A percentile compares a stretch with the other conserved stretches of the same genome.
Evolutionary conservation across 2,113 vertebrate species (phyloP).

Genomic region (Cyprinodon variegatus): DNA sequence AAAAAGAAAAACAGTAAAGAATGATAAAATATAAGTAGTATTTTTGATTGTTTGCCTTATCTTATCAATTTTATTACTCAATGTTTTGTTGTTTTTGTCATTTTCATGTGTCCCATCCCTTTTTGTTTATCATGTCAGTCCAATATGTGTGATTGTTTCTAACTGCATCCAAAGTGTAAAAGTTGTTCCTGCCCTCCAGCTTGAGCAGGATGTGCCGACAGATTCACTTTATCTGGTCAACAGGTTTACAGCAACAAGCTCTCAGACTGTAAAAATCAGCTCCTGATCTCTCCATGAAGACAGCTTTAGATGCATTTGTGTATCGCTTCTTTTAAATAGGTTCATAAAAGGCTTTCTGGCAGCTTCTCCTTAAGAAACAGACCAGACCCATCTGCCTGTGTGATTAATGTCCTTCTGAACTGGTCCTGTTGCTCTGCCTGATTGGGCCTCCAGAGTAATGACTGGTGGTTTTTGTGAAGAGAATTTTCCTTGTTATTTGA

Average conservation of each 20-base stretch:
- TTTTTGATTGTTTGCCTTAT: no score
- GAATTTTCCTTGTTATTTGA: conserved; percentile 64
- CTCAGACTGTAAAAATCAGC: neutral
- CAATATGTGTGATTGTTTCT: neutral
- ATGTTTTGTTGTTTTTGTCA: no score
- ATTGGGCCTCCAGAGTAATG: conserved; percentile 51
- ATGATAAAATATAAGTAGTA: no score
- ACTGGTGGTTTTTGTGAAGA: conserved; percentile 47
- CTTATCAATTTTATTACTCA: no score
- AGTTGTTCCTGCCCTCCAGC: neutral
- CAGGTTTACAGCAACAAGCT: conserved; percentile 1
- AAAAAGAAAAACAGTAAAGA: no score
- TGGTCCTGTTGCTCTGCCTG: conserved; percentile 22
- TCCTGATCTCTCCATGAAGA: neutral
- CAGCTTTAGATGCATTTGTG: neutral
- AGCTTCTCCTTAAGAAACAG: conserved; percentile 16
- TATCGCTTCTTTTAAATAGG: conserved; percentile 4
- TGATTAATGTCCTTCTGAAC: conserved; percentile 54
- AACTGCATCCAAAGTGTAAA: neutral
- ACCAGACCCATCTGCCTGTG: conserved; percentile 9
- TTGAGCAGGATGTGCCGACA: neutral
- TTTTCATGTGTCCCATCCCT: no score
- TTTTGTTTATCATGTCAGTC: no score
- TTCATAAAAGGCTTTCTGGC: conserved; percentile 19
- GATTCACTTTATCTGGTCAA: neutral